These are phyloP conservation scores for Sciurus vulgaris DNA, from an alignment of 2,797 vertebrate genomes.

Conservation along the genomic window DNA sequence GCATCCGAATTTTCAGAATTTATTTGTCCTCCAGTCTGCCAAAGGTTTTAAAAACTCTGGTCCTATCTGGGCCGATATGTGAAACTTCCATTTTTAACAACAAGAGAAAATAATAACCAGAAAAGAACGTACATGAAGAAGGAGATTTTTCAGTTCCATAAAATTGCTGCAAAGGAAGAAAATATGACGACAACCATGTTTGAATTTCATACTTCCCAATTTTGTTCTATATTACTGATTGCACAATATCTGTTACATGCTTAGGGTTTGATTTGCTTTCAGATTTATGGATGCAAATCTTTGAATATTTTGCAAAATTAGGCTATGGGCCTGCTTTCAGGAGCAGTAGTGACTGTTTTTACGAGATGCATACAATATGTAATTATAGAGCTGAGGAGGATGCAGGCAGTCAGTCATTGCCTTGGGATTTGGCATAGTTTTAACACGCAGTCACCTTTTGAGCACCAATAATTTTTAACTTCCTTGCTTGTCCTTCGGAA, in stretches of 20 bases:
- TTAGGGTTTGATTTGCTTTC: slow-evolving; percentile 77
- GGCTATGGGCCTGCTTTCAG: slow-evolving; percentile 52
- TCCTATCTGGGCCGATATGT: slow-evolving; percentile 67
- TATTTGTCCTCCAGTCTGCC: slow-evolving; percentile 83
- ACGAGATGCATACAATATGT: slow-evolving; percentile 26
- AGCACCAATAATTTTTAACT: slow-evolving; percentile 66
- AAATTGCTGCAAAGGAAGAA: slow-evolving; percentile 66
- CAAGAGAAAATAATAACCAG: slow-evolving; percentile 71
- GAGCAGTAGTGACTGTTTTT: slow-evolving; percentile 66
- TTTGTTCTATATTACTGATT: slow-evolving; percentile 73
- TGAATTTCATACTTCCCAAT: slow-evolving; percentile 80
- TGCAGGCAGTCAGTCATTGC: slow-evolving; percentile 66
- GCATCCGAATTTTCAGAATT: slow-evolving; percentile 84
- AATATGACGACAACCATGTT: slow-evolving; percentile 36
- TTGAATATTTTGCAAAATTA: slow-evolving; percentile 76
- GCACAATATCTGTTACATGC: slow-evolving; percentile 76
- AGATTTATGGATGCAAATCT: slow-evolving; percentile 68
- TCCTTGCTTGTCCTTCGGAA: slow-evolving; percentile 75
- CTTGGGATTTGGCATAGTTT: slow-evolving; percentile 83
- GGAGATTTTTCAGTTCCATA: slow-evolving; percentile 72
- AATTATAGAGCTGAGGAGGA: slow-evolving; percentile 22
- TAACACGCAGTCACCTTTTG: slow-evolving; percentile 72
- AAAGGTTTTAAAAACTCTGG: slow-evolving; percentile 75
- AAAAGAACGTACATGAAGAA: slow-evolving; percentile 69
- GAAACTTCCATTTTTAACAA: slow-evolving; percentile 81